Base-by-base conservation (phyloP, 2,113 vertebrate genomes). In the Ptyas mucosa region DNA sequence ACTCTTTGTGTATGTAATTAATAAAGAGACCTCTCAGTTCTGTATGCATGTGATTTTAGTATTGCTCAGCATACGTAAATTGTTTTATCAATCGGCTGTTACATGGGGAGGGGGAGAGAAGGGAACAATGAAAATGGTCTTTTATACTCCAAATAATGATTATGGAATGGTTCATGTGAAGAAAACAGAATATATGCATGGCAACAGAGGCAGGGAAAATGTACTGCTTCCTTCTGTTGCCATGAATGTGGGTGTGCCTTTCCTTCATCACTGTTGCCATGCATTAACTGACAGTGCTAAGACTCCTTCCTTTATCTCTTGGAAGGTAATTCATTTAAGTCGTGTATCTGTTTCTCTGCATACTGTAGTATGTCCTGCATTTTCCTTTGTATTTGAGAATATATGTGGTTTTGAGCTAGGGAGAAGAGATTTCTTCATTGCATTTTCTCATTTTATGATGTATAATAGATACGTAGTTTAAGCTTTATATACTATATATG, bases 221-320 rank as follows among this genome's bases (percentile, higher is more conserved):
- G n/a, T 81, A 90, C 34, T 81, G 64, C 54, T 58, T 46, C 29
- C 12, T 21, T 93, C 92, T 64, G 89, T 93, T 90, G 89, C 55
- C 81, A 93, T 64, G 92, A 85, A 53, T 43, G 89, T 93, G 89
- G 92, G 92, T 93, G 92, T 87, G 75, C 81, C 39, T 64, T 93
- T 54, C 89, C 89, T 53, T 85, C 55, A 43, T 87, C 55, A 29
- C 54, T 86, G 20, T 34, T 64, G 53, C 89, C 81, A 53, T 87
- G 89, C 46, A 93, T 64, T 23, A 90, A 43, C 52, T 12, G 64
- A 75, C 51, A 29, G 87, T 85, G 87, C 20, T 86, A 21, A 39
- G 75, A 34, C 21, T 53, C 57, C 49, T 88, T 69, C 54, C 49
- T 85, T 86, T 61, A 64, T 64, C 34, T 90, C 29, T 81, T 81